These are phyloP conservation scores for Pseudococcus longispinus DNA, from an alignment of 2,888 invertebrate species.

Conservation along the genomic window DNA sequence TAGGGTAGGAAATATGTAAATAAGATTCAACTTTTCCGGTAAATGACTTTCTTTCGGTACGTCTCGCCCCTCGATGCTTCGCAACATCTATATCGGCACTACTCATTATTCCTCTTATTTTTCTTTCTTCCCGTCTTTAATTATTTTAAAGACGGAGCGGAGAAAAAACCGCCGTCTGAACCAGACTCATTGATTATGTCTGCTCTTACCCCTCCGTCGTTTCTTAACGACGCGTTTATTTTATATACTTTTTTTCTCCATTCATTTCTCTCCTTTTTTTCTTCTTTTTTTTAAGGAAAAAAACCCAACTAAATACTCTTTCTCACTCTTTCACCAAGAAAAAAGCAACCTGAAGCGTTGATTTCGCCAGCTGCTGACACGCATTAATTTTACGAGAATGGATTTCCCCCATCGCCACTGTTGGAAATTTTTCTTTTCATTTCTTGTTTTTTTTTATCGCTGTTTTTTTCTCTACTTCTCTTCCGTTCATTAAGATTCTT, in stretches of 20 bases:
- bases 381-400: conserved; percentile 57
- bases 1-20: conserved; percentile 56
- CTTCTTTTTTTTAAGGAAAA: conserved; percentile 8
- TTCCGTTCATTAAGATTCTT: conserved; percentile 57
- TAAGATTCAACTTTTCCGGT: conserved; percentile 54
- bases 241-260: conserved; percentile 48
- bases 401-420: conserved; percentile 38
- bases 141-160: conserved; percentile 51
- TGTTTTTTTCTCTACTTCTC: conserved; percentile 49
- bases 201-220: conserved; percentile 45
- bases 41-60: conserved; percentile 50
- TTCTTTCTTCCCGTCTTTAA: conserved; percentile 53
- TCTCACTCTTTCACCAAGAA: conserved; percentile 43
- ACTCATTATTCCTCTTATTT: conserved; percentile 52
- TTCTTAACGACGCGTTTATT: conserved; percentile 45
- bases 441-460: conserved; percentile 42
- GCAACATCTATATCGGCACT: conserved; percentile 37
- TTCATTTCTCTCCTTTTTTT: conserved; percentile 38
- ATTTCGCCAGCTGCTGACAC: conserved; percentile 54
- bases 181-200: conserved; percentile 57
- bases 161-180: conserved; percentile 53
- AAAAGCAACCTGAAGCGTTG: conserved; percentile 51
- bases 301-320: conserved; percentile 19
- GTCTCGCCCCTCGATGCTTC: conserved; percentile 9
- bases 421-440: conserved; percentile 47